Base-by-base conservation (phyloP, 2,797 vertebrate species). In the Silurus aristotelis region DNA sequence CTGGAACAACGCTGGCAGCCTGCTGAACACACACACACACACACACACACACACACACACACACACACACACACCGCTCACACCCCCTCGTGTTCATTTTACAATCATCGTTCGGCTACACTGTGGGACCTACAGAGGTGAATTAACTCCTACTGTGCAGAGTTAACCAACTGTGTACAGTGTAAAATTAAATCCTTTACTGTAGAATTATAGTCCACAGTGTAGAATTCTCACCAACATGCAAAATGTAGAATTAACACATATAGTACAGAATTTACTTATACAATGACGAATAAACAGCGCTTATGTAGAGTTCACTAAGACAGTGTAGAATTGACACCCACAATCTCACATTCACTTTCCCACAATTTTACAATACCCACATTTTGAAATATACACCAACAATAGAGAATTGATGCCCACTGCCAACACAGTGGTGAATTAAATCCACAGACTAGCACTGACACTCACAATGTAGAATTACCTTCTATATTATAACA, bases 1-100 rank as follows among this genome's bases (percentile, higher is more conserved):
- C 86, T 90, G 88, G 91, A 93, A 92, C 93, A 90, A 92, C 88
- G 90, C 88, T 86, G 72, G 80, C 73, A 66, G 72, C 56, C 87
- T 89, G 83, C 81, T 84, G 88, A 90, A 93, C 91, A 93, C 89
- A 91, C 90, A 91, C 89, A 52, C 48, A 93, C 91, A 93, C 89
- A 91, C 90, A 91, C 89, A 52, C 48, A 52, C 60, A 61, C 60
- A 61, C 86, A 77, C 89, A 63, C 77, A 87, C 83, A 87, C 86
- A 73, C 67, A 87, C 89, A 52, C 48, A 52, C 48, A 52, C 48
- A 52, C 48, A 87, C 89, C 86, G 77, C 89, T 63, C 77, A 87
- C 83, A 87, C 86, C 73, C 67, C 92, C 48, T 67, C 90, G 90
- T 87, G 89, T 92, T 91, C 92, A 86, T 87, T 86, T 92, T 89